Evolutionary conservation across 2,113 vertebrate genomes (phyloP), one percentile per base, ranked within the genome.

Genomic region (Mormoops blainvillei): DNA sequence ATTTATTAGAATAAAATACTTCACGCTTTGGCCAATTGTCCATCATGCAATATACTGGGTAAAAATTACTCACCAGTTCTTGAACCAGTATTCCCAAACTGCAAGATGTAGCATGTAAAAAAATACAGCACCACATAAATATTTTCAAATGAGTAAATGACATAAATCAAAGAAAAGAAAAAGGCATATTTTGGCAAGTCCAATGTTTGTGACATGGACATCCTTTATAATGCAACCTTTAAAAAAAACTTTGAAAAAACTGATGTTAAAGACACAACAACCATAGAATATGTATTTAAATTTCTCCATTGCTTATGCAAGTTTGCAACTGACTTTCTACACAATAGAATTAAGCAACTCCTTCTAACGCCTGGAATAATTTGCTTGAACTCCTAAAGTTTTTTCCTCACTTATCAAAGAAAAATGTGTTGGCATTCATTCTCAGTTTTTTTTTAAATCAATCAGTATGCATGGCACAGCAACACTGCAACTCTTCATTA

Each of bases 31-130:
- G 70, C n/a, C 93, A 63, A 80, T 28, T 85, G 68, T 48, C 89
- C 33, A 50, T 52, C 92, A 87, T 84, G 78, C 77, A 89, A 93
- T 80, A 67, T 45, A 38, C 58, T 41, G 43, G 80, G 48, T 71
- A 87, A 68, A 77, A 78, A 45, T 48, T 74, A 97, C 97, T 98
- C 81, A 98, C 97, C 97, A 10, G 63, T 26, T 89, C 73, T 76
- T 67, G n/a, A 33, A 87, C 94, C 96, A 80, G 24, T 48, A 78
- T 84, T 77, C 45, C 96, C 88, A 94, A 93, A 71, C 95, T 91
- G 93, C 82, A 84, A 31, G 31, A n/a, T 5, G 97, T 22, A 92
- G 97, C 97, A 94, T 98, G 97, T 68, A 95, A 97, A 95, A 58
- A 50, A 92, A 97, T 4, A 97, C 1, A 97, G 74, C 63, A 97